phyloP scores from a whole-genome alignment of 1,140 invertebrate genomes.

The Adelges cooleyi region DNA sequence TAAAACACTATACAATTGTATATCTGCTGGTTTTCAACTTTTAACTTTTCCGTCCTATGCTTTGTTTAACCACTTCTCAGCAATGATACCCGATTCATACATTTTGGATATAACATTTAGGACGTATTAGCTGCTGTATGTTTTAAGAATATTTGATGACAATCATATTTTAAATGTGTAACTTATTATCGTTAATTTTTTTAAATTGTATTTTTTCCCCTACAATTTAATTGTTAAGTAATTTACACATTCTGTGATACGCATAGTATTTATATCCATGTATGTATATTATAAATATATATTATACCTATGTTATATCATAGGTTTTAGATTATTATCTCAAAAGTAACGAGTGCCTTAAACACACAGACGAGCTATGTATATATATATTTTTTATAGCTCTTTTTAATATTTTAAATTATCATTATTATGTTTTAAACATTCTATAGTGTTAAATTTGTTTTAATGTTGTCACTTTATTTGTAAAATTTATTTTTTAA shows the following conservation, averaged over 20 bases:
- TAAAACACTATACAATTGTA: neutral
- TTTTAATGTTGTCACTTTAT: neutral
- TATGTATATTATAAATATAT: neutral
- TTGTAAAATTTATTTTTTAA: too few species aligned
- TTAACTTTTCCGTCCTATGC: neutral
- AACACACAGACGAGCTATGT: neutral
- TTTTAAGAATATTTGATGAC: neutral
- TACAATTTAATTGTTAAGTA: neutral
- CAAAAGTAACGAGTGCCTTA: neutral
- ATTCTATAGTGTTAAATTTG: neutral
- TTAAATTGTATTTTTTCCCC: neutral
- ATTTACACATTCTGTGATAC: constrained; percentile 15
- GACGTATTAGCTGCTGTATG: too few species aligned
- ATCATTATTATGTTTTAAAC: neutral
- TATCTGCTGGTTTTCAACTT: neutral
- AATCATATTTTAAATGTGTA: neutral
- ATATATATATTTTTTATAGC: neutral
- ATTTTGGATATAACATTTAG: too few species aligned
- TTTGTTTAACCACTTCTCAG: neutral
- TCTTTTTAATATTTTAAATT: neutral
- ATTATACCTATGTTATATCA: neutral
- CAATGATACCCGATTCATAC: too few species aligned
- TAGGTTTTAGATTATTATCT: neutral
- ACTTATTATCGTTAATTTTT: neutral
- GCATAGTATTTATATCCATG: neutral